Evolutionary conservation across 1,140 invertebrate genomes (phyloP).

Genomic region (Drosophila bipectinata): DNA sequence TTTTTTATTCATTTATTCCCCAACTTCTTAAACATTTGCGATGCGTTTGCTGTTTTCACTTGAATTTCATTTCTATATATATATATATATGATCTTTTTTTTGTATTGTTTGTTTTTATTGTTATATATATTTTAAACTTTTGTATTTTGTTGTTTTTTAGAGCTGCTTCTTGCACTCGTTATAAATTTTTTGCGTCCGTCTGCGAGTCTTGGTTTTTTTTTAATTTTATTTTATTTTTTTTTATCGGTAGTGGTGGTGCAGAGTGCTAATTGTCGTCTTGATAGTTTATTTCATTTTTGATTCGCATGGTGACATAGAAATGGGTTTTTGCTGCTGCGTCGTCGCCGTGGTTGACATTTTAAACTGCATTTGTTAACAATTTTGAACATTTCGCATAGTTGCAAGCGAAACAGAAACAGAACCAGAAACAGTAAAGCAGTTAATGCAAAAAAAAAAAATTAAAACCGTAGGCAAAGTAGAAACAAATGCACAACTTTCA

Average conservation of each 20-base stretch:
- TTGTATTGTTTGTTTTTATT: too few species aligned
- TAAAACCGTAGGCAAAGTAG: slow-evolving; percentile 33
- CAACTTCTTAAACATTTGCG: slow-evolving; percentile 36
- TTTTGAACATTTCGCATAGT: slow-evolving; percentile 68
- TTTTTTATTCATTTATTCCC: not conserved
- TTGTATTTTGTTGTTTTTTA: slow-evolving; percentile 12
- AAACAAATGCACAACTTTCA: slow-evolving; percentile 42
- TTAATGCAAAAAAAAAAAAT: slow-evolving; percentile 5
- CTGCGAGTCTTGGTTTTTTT: not conserved
- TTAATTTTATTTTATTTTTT: not conserved
- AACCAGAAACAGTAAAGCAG: slow-evolving; percentile 13
- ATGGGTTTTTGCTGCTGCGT: slow-evolving; percentile 50
- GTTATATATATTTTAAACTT: too few species aligned
- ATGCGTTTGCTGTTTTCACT: slow-evolving; percentile 77
- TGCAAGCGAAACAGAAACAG: slow-evolving; percentile 34
- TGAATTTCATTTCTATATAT: slow-evolving; percentile 6
- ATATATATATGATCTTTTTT: too few species aligned
- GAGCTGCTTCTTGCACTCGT: slow-evolving; percentile 44
- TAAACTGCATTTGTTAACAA: slow-evolving; percentile 81
- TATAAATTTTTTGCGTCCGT: slow-evolving; percentile 46
- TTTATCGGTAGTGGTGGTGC: not conserved
- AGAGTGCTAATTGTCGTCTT: slow-evolving; percentile 53
- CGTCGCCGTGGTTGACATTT: slow-evolving; percentile 77
- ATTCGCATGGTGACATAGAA: slow-evolving; percentile 70
- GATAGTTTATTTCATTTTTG: slow-evolving; percentile 46